A percentile compares a stretch with the other conserved stretches of the same genome.
Conservation (phyloP, 2,113 vertebrate genomes). For the Ctenomys sociabilis region DNA sequence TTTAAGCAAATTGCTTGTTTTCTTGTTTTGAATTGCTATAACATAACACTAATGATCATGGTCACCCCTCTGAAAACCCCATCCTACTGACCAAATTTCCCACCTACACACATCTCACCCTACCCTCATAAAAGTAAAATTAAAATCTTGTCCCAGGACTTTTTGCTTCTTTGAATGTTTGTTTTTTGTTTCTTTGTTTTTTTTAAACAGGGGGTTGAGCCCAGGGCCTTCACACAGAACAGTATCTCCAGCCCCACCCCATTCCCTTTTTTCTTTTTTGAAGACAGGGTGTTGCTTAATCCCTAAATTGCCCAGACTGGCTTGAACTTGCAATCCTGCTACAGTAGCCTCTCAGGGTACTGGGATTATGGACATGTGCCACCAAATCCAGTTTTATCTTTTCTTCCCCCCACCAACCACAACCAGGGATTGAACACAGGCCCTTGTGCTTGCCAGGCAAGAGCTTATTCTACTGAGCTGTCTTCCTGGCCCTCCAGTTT, state of each 20-base stretch:
- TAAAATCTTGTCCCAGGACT: background rate
- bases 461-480: no score
- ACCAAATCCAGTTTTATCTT: background rate
- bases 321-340: background rate
- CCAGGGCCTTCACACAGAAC: background rate
- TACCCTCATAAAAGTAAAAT: background rate
- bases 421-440: no score
- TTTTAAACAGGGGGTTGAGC: background rate
- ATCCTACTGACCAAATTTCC: background rate
- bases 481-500: no score
- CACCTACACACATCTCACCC: background rate
- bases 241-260: background rate
- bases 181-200: background rate
- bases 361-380: background rate
- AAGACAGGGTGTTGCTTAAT: background rate
- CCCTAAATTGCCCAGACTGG: background rate
- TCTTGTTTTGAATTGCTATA: background rate
- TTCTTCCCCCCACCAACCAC: no score
- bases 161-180: background rate
- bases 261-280: background rate
- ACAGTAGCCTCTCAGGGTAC: background rate
- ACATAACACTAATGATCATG: background rate
- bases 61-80: background rate
- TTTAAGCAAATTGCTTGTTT: background rate
- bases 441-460: no score